Percentiles rank a stretch among this genome's conserved stretches.
Evolutionary conservation across 2,797 vertebrate species (phyloP).

Genomic region (Ptychadena robeensis): DNA sequence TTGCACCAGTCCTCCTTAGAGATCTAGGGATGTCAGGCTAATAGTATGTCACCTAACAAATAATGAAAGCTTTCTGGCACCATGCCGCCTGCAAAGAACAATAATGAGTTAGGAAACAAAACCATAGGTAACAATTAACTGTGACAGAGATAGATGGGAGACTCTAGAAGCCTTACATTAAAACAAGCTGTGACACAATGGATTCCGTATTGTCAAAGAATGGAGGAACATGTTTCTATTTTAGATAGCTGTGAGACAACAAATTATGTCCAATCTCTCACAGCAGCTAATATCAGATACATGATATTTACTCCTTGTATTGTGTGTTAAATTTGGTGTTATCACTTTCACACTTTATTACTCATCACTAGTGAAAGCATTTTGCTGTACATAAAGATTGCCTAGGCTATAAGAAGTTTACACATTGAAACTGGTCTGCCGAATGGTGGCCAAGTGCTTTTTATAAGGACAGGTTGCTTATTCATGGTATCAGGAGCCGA

Average conservation of each 20-base stretch:
- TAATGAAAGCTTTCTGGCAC: slow-evolving; percentile 18
- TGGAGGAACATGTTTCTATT: neutral
- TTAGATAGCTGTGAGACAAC: neutral
- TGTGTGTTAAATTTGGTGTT: neutral
- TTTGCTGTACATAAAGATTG: no score
- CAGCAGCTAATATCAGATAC: neutral
- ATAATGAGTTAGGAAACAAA: slow-evolving; percentile 23
- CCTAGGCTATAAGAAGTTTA: no score
- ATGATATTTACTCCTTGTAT: neutral
- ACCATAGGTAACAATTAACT: slow-evolving; percentile 39
- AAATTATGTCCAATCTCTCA: no score
- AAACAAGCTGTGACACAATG: slow-evolving; percentile 5
- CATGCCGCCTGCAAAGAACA: slow-evolving; percentile 37
- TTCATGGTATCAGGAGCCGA: no score
- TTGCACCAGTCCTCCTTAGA: neutral
- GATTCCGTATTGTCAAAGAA: neutral
- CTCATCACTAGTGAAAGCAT: no score
- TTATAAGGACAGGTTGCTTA: no score
- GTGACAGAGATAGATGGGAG: slow-evolving; percentile 36
- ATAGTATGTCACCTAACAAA: slow-evolving; percentile 31
- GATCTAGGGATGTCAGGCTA: slow-evolving; percentile 9
- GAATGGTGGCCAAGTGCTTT: no score
- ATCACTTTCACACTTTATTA: no score
- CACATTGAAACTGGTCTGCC: no score
- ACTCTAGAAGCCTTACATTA: neutral